These are phyloP conservation scores for Agapornis roseicollis DNA, from an alignment of 2,113 vertebrate species.

Conservation along the genomic window DNA sequence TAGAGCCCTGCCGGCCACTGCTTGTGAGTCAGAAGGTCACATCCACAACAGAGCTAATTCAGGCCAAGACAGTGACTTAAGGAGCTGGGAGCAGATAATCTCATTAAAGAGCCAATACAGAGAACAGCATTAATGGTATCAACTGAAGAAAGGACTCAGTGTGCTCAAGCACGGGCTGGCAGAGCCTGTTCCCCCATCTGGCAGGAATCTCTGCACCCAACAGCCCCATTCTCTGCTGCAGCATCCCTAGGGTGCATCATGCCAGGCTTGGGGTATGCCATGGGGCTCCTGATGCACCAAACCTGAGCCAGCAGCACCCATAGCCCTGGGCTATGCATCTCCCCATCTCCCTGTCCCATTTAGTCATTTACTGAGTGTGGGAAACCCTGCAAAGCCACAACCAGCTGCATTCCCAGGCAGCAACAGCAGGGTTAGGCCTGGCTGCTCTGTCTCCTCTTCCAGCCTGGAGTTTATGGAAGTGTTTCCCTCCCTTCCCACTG, in stretches of 20 bases:
- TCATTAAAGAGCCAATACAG: conserved; percentile 27
- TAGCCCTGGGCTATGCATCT: background rate
- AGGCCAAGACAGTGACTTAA: conserved; percentile 47
- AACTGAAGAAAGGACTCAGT: conserved; percentile 5
- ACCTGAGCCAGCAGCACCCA: background rate
- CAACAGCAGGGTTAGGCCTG: background rate
- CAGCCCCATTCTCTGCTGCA: background rate
- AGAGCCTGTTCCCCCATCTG: background rate
- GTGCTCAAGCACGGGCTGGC: background rate
- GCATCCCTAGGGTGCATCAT: background rate
- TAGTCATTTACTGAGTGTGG: background rate
- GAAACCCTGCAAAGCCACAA: conserved; percentile 19
- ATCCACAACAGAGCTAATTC: conserved; percentile 52
- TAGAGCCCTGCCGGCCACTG: background rate
- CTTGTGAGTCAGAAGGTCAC: conserved; percentile 33
- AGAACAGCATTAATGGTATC: conserved; percentile 30
- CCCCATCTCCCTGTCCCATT: background rate
- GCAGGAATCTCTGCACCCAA: background rate
- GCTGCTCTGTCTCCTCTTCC: background rate
- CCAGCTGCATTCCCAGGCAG: background rate
- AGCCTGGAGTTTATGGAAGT: background rate
- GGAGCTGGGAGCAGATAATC: conserved; percentile 36
- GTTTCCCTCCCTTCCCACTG: background rate
- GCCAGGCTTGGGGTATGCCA: background rate
- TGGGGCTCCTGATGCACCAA: background rate